phyloP scores from a whole-genome alignment of 1,140 invertebrate genomes.

The Dendroctonus ponderosae region DNA sequence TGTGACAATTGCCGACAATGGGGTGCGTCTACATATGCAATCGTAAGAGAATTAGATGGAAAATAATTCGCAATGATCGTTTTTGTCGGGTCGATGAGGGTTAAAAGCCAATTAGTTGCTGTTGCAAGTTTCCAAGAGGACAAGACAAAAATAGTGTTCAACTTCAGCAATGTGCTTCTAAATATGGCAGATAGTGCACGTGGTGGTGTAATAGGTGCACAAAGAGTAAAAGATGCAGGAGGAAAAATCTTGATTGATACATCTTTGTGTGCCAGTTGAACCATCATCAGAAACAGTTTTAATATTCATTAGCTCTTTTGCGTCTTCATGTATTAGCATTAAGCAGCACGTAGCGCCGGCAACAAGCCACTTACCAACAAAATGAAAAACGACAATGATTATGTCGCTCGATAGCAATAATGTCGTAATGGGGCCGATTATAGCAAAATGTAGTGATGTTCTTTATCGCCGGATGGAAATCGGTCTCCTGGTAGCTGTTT shows the following conservation, averaged over 20 bases:
- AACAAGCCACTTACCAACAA: conserved; percentile 8
- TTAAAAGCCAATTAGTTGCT: too few relatives aligned
- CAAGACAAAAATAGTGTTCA: too few relatives aligned
- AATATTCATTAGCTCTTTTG: too few relatives aligned
- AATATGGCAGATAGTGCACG: too few relatives aligned
- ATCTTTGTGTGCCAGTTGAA: too few relatives aligned
- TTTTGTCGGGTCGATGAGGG: neutral
- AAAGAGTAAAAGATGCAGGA: too few relatives aligned
- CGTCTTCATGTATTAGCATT: too few relatives aligned
- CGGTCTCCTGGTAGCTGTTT: conserved; percentile 24
- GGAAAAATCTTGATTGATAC: too few relatives aligned
- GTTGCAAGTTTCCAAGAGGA: too few relatives aligned
- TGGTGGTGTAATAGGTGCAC: too few relatives aligned
- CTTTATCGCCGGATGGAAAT: conserved; percentile 25
- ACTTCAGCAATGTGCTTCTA: too few relatives aligned
- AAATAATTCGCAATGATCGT: conserved; percentile 17
- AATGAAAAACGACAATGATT: conserved; percentile 21
- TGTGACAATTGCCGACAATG: conserved; percentile 9
- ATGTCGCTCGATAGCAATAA: conserved; percentile 18
- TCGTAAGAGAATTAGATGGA: conserved; percentile 20
- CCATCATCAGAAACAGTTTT: too few relatives aligned
- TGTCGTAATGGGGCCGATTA: conserved; percentile 21
- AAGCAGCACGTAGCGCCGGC: neutral
- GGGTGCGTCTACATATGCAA: conserved; percentile 19
- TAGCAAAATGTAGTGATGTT: conserved; percentile 16